phyloP scores from a whole-genome alignment of 2,888 invertebrate species.

The Mythimna ferrago region DNA sequence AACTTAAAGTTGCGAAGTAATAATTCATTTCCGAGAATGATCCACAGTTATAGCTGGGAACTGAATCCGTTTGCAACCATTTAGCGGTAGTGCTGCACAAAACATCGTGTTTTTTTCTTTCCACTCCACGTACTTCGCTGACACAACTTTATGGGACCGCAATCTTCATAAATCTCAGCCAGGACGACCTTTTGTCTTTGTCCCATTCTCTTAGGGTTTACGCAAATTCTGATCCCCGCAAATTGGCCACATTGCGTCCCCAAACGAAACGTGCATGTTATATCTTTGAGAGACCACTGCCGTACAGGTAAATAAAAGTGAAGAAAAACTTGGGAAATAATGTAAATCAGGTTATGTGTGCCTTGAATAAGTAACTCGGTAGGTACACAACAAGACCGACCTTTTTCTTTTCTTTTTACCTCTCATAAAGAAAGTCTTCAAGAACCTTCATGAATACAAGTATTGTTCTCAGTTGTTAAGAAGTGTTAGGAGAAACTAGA shows the following conservation, averaged over 20 bases:
- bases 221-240: slow-evolving; percentile 85
- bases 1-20: slow-evolving; percentile 61
- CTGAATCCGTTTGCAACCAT: slow-evolving; percentile 60
- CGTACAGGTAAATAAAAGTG: slow-evolving; percentile 78
- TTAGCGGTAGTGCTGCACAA: slow-evolving; percentile 57
- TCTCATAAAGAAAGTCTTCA: slow-evolving; percentile 66
- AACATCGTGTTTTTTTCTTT: slow-evolving; percentile 58
- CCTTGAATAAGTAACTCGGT: slow-evolving; percentile 76
- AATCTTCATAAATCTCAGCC: slow-evolving; percentile 86
- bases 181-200: slow-evolving; percentile 85
- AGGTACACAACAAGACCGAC: slow-evolving; percentile 70
- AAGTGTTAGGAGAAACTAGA: slow-evolving; percentile 64
- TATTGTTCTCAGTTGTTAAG: slow-evolving; percentile 59
- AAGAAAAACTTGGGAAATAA: slow-evolving; percentile 74
- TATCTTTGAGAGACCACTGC: slow-evolving; percentile 73
- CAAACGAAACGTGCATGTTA: slow-evolving; percentile 70
- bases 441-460: slow-evolving; percentile 71
- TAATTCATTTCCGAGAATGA: slow-evolving; percentile 67
- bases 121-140: slow-evolving; percentile 65
- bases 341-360: slow-evolving; percentile 80
- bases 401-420: slow-evolving; percentile 66
- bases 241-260: slow-evolving; percentile 79
- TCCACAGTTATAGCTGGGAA: slow-evolving; percentile 61
- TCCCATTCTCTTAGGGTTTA: slow-evolving; percentile 81
- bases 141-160: slow-evolving; percentile 76